These are phyloP conservation scores for Aphidius ervi DNA, from an alignment of 1,140 invertebrate species.

Conservation along the genomic window DNA sequence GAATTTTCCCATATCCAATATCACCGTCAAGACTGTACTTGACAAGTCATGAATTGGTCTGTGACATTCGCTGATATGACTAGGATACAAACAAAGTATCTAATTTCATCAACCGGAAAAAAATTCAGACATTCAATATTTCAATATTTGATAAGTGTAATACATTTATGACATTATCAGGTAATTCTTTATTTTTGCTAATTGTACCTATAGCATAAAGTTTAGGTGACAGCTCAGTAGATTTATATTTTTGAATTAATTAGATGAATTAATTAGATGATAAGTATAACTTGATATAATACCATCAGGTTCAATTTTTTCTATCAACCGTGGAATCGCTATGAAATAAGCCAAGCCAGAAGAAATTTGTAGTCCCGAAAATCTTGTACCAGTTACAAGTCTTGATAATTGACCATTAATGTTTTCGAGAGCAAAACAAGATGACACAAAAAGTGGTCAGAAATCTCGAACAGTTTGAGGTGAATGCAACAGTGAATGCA, in stretches of 20 bases:
- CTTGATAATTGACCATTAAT: background rate
- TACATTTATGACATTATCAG: background rate
- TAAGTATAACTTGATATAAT: background rate
- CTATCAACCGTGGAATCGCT: background rate
- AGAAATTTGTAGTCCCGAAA: background rate
- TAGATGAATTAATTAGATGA: background rate
- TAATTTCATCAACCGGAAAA: background rate
- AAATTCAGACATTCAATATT: background rate
- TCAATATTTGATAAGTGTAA: background rate
- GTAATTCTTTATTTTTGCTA: background rate
- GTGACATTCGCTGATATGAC: background rate
- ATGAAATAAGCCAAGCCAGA: background rate
- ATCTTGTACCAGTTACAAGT: background rate
- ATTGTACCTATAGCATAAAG: background rate
- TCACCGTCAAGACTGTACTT: background rate
- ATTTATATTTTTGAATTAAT: background rate
- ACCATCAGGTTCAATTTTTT: background rate
- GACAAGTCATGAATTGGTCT: background rate
- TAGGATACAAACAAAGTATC: background rate
- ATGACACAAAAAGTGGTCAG: background rate
- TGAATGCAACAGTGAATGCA: constrained; percentile 22
- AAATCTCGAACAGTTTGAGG: constrained; percentile 5
- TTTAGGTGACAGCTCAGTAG: background rate
- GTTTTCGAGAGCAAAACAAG: background rate
- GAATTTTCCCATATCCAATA: background rate